These are phyloP conservation scores for Leptodactylus fuscus DNA, from an alignment of 2,113 vertebrate genomes.

Conservation along the genomic window DNA sequence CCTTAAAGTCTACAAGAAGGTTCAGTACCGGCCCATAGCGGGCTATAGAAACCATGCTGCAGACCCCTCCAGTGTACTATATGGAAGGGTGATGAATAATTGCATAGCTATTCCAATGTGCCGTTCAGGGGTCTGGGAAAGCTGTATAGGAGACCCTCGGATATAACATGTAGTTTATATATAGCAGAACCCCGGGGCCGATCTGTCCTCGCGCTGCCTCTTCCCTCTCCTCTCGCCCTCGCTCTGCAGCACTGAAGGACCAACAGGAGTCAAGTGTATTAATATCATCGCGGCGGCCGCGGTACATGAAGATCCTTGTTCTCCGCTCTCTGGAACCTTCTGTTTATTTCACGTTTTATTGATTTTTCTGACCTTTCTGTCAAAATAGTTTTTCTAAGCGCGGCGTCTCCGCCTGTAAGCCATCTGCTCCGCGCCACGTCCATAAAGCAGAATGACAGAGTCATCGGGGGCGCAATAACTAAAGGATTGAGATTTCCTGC, in stretches of 20 bases:
- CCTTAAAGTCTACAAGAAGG: no score
- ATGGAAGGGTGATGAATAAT: no score
- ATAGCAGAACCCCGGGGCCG: no score
- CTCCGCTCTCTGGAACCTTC: neutral
- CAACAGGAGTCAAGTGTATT: neutral
- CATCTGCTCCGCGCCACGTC: neutral
- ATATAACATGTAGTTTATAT: no score
- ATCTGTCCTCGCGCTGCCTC: no score
- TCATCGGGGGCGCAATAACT: neutral
- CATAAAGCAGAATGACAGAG: slow-evolving; percentile 17
- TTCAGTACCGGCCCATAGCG: no score
- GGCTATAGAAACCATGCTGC: no score
- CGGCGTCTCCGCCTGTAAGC: neutral
- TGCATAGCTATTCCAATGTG: no score
- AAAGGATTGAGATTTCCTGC: neutral
- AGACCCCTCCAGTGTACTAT: no score
- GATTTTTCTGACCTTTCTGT: slow-evolving; percentile 54
- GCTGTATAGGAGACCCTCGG: no score
- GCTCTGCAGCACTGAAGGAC: neutral
- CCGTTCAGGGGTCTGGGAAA: no score
- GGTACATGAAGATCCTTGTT: neutral
- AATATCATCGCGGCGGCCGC: neutral
- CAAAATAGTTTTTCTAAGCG: slow-evolving; percentile 48
- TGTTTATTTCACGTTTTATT: slow-evolving; percentile 34
- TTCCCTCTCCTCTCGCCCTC: neutral